Evolutionary conservation across 1,140 invertebrate species (phyloP), one percentile per base, ranked within the genome.

Genomic region (Pseudomyrmex pallidus): DNA sequence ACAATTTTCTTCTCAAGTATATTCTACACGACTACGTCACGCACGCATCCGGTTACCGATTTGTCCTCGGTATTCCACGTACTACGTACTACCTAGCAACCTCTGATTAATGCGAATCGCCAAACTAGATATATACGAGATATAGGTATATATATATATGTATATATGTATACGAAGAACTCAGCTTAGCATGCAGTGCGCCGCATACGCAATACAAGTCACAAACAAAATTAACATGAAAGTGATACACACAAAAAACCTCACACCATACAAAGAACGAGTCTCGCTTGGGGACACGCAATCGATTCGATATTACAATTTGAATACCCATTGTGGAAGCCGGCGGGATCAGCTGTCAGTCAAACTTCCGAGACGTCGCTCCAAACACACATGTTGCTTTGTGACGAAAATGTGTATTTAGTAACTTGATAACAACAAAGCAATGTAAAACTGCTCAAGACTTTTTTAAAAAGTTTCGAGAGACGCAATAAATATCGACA

Each of bases 151-250:
- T 74, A 74, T 64, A 12, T 68, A 68, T 50, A 22, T 67, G 22
- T 67, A 52, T 66, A 15, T 67, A 22, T 50, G 57, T 20, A 52
- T 82, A 88, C 72, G 61, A 86, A 74, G 66, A 88, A 85, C 62
- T 84, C 82, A 89, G 76, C 85, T 89, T 62, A 90, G 61, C 89
- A 90, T 90, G 88, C 88, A 89, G 62, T 84, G 74, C 88, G 86
- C 88, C 73, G 86, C 86, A 88, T 89, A 89, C 73, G 80, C 88
- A 89, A 86, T 88, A 88, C 87, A 88, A 88, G 52, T 88, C 90
- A 91, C 80, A 92, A 72, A 90, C 87, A 89, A 91, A 89, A 92
- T 83, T 84, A 84, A 87, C 74, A 91, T 88, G 50, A 85, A 91
- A 62, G 86, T 90, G 86, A 82, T 92, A 91, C 87, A 91, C 91